Conservation (phyloP, 2,888 invertebrate species). For the Brachyptera risi region DNA sequence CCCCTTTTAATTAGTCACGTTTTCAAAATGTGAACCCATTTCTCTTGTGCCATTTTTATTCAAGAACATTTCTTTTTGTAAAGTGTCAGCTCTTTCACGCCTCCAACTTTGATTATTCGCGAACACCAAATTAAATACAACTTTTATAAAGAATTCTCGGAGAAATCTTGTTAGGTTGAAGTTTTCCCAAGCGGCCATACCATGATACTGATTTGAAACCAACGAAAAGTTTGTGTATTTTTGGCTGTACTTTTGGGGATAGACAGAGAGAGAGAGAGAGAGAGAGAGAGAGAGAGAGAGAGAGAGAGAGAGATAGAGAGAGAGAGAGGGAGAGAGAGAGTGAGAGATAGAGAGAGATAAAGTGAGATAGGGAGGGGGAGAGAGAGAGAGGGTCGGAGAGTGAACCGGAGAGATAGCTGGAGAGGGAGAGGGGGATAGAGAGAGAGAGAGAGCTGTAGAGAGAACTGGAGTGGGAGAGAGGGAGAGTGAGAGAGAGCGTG, state of each 20-base stretch:
- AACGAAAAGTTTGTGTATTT: slow-evolving; percentile 17
- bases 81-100: slow-evolving; percentile 16
- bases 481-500: no score
- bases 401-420: no score
- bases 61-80: not conserved
- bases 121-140: slow-evolving; percentile 18
- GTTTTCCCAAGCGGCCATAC: slow-evolving; percentile 7
- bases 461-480: no score
- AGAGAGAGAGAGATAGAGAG: no score
- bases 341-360: not conserved
- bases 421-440: no score
- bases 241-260: not conserved
- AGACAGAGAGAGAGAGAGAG: no score
- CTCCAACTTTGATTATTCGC: slow-evolving; percentile 12
- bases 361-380: no score
- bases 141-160: slow-evolving; percentile 19
- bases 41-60: not conserved
- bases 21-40: not conserved
- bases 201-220: slow-evolving; percentile 13
- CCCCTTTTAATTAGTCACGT: slow-evolving; percentile 19
- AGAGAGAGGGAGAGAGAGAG: not conserved
- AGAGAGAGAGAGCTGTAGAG: no score
- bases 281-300: no score
- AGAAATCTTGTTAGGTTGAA: slow-evolving; percentile 17
- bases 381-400: no score